Percentiles rank a stretch among this genome's conserved stretches.
These are phyloP conservation scores for Drosophila athabasca DNA, from an alignment of 1,140 invertebrate genomes.

Conservation along the genomic window DNA sequence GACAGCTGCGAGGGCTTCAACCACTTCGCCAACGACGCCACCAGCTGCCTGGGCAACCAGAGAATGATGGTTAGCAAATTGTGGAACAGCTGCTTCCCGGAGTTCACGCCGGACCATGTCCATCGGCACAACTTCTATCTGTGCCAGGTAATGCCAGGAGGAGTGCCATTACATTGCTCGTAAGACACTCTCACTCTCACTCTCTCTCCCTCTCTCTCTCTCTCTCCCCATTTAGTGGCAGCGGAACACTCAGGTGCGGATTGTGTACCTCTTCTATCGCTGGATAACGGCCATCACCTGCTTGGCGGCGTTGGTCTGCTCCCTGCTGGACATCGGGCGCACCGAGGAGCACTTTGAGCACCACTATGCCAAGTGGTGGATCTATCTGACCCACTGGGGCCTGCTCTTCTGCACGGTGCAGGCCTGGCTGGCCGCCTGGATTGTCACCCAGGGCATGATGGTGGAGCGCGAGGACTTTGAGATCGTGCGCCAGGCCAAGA, in stretches of 20 bases:
- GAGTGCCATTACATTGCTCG: background rate
- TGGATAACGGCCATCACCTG: slow-evolving; percentile 85
- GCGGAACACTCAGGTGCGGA: slow-evolving; percentile 80
- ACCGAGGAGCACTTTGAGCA: slow-evolving; percentile 81
- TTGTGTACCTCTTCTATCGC: slow-evolving; percentile 86
- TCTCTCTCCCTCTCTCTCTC: background rate
- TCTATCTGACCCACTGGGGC: slow-evolving; percentile 89
- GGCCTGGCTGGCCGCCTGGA: slow-evolving; percentile 80
- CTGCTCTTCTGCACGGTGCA: slow-evolving; percentile 85
- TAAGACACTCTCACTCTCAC: no score
- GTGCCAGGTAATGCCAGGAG: slow-evolving; percentile 67
- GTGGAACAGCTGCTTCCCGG: slow-evolving; percentile 83
- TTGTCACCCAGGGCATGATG: slow-evolving; percentile 84
- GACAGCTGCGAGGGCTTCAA: slow-evolving; percentile 81
- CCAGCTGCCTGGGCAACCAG: slow-evolving; percentile 72
- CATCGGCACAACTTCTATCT: slow-evolving; percentile 83
- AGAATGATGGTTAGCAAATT: slow-evolving; percentile 84
- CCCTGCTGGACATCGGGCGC: slow-evolving; percentile 84
- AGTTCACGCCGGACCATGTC: slow-evolving; percentile 81
- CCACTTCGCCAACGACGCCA: slow-evolving; percentile 70
- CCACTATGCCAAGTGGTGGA: slow-evolving; percentile 86
- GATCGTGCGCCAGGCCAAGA: slow-evolving; percentile 77
- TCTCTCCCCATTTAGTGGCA: slow-evolving; percentile 82
- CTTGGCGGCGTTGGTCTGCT: slow-evolving; percentile 84
- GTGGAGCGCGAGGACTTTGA: slow-evolving; percentile 83